phyloP scores from a whole-genome alignment of 2,888 invertebrate genomes.

The Eugnorisma glareosa region DNA sequence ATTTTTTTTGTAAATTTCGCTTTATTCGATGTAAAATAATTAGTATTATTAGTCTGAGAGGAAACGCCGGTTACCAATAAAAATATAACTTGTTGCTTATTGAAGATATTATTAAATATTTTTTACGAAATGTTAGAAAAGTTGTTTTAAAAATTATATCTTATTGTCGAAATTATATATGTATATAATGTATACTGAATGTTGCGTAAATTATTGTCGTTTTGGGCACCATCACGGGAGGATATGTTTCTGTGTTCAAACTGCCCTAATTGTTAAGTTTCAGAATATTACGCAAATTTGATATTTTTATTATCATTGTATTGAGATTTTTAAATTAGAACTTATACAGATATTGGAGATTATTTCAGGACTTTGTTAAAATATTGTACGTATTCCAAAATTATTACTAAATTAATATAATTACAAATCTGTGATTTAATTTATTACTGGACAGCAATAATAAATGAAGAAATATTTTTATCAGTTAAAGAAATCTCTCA shows the following conservation, averaged over 20 bases:
- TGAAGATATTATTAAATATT: constrained; percentile 88
- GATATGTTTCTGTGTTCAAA: constrained; percentile 59
- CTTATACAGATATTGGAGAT: constrained; percentile 76
- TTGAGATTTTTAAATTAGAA: constrained; percentile 82
- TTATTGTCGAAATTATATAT: constrained; percentile 81
- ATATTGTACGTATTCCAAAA: constrained; percentile 75
- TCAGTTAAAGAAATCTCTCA: constrained; percentile 78
- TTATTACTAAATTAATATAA: constrained; percentile 85
- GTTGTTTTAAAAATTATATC: constrained; percentile 80
- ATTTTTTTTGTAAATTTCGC: constrained; percentile 86
- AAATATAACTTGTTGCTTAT: constrained; percentile 90
- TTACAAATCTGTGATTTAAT: constrained; percentile 89
- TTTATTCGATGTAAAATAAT: constrained; percentile 87
- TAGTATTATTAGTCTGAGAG: constrained; percentile 90
- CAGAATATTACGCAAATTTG: constrained; percentile 84
- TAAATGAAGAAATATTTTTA: constrained; percentile 67
- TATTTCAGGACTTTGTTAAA: constrained; percentile 72
- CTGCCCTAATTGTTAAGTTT: constrained; percentile 86
- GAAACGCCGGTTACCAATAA: constrained; percentile 91
- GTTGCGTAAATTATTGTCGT: constrained; percentile 87
- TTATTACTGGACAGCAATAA: constrained; percentile 84
- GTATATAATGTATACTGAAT: constrained; percentile 75
- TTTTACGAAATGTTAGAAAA: constrained; percentile 87
- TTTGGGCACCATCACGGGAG: constrained; percentile 74
- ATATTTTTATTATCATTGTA: constrained; percentile 78